A percentile compares a stretch with the other conserved stretches of the same genome.
Evolutionary conservation across 2,888 invertebrate species (phyloP).

Genomic region (Augochlorella aurata): DNA sequence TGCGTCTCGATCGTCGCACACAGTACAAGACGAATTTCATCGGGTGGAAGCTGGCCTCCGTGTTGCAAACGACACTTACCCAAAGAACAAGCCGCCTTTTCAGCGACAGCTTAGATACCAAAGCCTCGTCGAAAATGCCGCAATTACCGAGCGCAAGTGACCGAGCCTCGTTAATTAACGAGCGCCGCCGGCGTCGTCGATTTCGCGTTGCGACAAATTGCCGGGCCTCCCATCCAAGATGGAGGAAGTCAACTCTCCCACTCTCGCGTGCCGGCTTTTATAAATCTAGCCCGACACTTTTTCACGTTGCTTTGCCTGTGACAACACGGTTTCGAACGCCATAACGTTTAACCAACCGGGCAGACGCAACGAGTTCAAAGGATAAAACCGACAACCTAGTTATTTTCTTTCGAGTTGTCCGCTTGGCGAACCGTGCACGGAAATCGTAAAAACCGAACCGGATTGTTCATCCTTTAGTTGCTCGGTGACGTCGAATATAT

Average conservation of each 20-base stretch:
- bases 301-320: conserved; percentile 15
- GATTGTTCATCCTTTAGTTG: not conserved
- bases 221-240: not conserved
- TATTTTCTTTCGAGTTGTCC: conserved; percentile 12
- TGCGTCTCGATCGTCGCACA: not conserved
- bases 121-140: not conserved
- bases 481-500: not conserved
- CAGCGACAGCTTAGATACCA: not conserved
- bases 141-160: conserved; percentile 9
- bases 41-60: not conserved
- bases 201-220: conserved; percentile 20
- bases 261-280: not conserved
- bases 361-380: conserved; percentile 34
- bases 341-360: conserved; percentile 36
- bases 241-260: not conserved
- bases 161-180: conserved; percentile 25
- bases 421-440: not conserved
- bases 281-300: conserved; percentile 28
- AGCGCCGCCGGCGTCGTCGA: conserved; percentile 12
- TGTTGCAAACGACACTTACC: not conserved
- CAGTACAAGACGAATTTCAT: not conserved
- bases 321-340: conserved; percentile 11
- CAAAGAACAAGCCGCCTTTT: not conserved
- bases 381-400: conserved; percentile 24
- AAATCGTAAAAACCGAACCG: not conserved